Evolutionary conservation across 2,888 invertebrate genomes (phyloP), one percentile per base, ranked within the genome.

Genomic region (Hyposoter dolosus): DNA sequence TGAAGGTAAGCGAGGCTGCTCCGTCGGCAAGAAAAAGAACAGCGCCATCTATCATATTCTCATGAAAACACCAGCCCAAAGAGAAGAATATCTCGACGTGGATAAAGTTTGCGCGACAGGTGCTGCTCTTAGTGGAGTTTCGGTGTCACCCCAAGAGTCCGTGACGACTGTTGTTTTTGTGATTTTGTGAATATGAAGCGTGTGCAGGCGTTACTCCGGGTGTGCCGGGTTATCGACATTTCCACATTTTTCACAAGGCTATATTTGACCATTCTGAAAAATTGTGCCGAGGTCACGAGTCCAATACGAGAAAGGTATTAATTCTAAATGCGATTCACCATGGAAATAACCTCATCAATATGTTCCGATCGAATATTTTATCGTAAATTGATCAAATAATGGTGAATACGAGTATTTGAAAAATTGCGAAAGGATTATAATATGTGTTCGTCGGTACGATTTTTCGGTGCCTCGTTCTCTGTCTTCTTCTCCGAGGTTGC

Each of bases 81-180:
- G n/a, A 35, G 50, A 50, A 9, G 23, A 40, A 71, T 35, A 69
- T 19, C n/a, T 23, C 50, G 23, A 71, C 43, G 47, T 50, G 60
- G 74, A 60, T 5, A 12, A 23, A 43, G 17, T n/a, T 17, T n/a
- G 45, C 19, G 50, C 19, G 85, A 28, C 19, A 79, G 82, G 85
- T 85, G 85, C 79, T 85, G 85, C 82, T 23, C 56, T 72, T 74
- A 47, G 28, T 2, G 56, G 28, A 28, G 56, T 28, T 60, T 28
- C 15, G 68, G 28, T 15, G 6, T 69, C 4, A 47, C 3, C 35
- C 2, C n/a, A 7, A 23, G 0, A 15, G 4, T 40, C 43, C 43
- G 40, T 60, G 12, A 19, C 28, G 32, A 45, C 17, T 45, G 19
- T 75, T 35, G n/a, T 45, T 43, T 45, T 75, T 63, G 28, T 43